Base-by-base conservation (phyloP, 2,888 invertebrate species). In the Lithophane socia region DNA sequence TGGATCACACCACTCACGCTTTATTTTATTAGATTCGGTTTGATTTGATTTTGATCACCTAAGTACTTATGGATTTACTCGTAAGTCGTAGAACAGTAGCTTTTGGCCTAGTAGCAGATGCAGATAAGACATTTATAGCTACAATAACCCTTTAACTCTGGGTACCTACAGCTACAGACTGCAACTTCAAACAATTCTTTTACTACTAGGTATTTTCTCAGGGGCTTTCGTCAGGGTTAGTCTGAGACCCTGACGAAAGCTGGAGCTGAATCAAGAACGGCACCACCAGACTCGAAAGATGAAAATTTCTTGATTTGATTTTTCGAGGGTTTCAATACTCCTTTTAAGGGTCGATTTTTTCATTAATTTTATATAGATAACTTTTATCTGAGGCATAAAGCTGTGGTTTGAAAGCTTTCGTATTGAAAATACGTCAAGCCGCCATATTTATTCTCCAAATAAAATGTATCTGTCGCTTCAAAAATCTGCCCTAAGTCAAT, bases 41-140 rank as follows among this genome's bases (percentile, higher is more conserved):
- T 52, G 42, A 49, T 21, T 78, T 72, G 21, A 68, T 68, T 65
- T 54, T 49, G 10, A 49, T 47, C 24, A 37, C 29, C 47, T 49
- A 18, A 13, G 12, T 29, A 10, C 16, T 37, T 7, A 12, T 13
- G 18, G 3, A 49, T 80, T 64, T 13, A 42, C 10, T 13, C 9
- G 4, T 2, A 37, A 37, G 37, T 16, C 72, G 2, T 13, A 9
- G 47, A 18, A 24, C 47, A 37, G 18, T n/a, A 52, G 2, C 5
- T 9, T n/a, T 37, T n/a, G 2, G 21, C 2, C 54, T 10, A 24
- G 24, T 18, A 13, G 1, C 8, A 58, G 29, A 47, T n/a, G 29
- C 7, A 54, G 29, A 44, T 18, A 18, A 52, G 13, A 13, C 0
- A 7, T 42, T 54, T 71, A 13, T 10, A 70, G 18, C 12, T 60